phyloP scores from a whole-genome alignment of 2,797 vertebrate genomes.

The Alectoris magna region DNA sequence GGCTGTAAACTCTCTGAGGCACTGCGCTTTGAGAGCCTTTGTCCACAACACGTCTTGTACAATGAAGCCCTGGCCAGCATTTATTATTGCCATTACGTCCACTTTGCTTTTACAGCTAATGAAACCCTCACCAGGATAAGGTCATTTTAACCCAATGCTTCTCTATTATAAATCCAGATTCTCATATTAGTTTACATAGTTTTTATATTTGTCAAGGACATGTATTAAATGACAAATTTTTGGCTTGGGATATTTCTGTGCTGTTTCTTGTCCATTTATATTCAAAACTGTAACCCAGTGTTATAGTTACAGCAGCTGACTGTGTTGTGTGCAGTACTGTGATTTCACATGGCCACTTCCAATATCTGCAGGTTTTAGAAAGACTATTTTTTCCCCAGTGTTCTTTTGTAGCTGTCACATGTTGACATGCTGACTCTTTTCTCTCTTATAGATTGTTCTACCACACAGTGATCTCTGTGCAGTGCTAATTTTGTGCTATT shows the following conservation, averaged over 20 bases:
- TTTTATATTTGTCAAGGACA: background rate
- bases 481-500: background rate
- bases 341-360: background rate
- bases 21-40: background rate
- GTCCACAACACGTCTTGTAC: fast-evolving
- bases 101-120: background rate
- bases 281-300: background rate
- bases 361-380: background rate
- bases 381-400: background rate
- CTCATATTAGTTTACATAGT: background rate
- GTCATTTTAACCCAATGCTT: background rate
- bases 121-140: background rate
- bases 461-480: background rate
- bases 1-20: background rate
- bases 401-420: background rate
- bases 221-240: background rate
- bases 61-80: background rate
- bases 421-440: background rate
- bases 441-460: background rate
- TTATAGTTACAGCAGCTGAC: background rate
- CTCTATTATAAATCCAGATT: background rate
- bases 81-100: background rate
- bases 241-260: background rate
- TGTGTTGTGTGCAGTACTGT: background rate
- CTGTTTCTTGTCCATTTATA: background rate